Evolutionary conservation across 2,888 invertebrate species (phyloP).

Genomic region (Panopea generosa): DNA sequence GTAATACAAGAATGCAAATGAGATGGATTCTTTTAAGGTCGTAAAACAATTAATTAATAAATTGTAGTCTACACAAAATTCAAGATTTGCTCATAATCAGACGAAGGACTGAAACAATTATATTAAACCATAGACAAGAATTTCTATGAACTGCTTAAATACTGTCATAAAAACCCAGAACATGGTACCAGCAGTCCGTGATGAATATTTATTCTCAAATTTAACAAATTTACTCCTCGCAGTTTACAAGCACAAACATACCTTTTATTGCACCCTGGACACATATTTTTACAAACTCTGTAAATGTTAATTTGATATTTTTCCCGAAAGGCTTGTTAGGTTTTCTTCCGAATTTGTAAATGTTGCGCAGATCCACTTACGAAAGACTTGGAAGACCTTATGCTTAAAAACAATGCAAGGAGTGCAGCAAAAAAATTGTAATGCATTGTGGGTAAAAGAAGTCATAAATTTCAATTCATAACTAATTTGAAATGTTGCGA

Average conservation of each 20-base stretch:
- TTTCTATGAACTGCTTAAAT: no score
- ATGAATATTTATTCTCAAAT: no score
- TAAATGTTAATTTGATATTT: constrained; percentile 52
- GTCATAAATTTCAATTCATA: constrained; percentile 31
- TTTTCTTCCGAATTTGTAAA: constrained; percentile 37
- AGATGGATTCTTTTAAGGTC: no score
- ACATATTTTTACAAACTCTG: constrained; percentile 35
- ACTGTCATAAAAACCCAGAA: no score
- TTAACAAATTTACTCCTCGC: no score
- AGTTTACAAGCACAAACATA: constrained; percentile 17
- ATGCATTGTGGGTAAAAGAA: constrained; percentile 11
- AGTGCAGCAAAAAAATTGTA: constrained; percentile 7
- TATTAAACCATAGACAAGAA: no score
- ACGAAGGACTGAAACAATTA: no score
- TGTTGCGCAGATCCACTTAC: constrained; percentile 13
- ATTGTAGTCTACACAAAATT: no score
- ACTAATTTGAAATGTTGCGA: constrained; percentile 23
- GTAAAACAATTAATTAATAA: no score
- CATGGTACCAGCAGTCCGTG: no score
- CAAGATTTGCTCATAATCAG: no score
- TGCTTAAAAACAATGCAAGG: background rate
- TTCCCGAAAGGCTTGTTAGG: constrained; percentile 36
- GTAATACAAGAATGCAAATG: no score
- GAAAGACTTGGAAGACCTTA: constrained; percentile 1
- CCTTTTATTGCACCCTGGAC: constrained; percentile 27